Conservation (phyloP, 2,797 vertebrate species). For the Pelochelys cantorii region DNA sequence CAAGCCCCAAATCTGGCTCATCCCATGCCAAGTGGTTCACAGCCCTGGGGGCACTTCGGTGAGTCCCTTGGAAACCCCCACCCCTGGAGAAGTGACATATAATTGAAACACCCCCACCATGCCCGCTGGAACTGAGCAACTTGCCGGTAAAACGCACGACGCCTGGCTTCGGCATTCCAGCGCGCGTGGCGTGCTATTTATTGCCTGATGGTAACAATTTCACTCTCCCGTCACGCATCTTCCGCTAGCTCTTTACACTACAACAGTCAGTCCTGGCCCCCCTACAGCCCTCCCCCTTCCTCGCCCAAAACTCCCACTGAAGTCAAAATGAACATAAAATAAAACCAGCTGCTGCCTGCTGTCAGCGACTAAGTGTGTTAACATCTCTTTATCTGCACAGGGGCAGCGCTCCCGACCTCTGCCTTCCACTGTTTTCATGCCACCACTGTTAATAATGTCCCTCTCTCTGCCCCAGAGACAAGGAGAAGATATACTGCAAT, state of each 20-base stretch:
- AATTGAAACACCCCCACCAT: background rate
- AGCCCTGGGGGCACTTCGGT: background rate
- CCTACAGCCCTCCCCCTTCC: background rate
- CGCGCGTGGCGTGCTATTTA: background rate
- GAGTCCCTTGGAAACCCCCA: background rate
- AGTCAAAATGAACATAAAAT: conserved; percentile 50
- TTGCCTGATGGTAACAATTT: background rate
- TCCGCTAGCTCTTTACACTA: accelerated
- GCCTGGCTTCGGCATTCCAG: background rate
- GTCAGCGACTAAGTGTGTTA: conserved; percentile 67
- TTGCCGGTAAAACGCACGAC: background rate
- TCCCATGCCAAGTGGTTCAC: background rate
- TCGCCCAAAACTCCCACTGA: background rate
- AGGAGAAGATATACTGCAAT: conserved; percentile 45
- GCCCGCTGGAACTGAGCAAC: background rate
- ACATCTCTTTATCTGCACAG: conserved; percentile 51
- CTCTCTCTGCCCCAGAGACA: conserved; percentile 51
- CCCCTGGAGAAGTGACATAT: background rate
- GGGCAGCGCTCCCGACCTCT: background rate
- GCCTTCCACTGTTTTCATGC: conserved; percentile 14
- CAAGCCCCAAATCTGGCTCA: accelerated
- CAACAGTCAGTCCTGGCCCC: background rate
- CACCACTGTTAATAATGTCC: conserved; percentile 59
- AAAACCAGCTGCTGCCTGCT: conserved; percentile 48
- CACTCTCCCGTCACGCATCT: background rate